Base-by-base conservation (phyloP, 2,888 invertebrate species). In the Harpagoxenus sublaevis region DNA sequence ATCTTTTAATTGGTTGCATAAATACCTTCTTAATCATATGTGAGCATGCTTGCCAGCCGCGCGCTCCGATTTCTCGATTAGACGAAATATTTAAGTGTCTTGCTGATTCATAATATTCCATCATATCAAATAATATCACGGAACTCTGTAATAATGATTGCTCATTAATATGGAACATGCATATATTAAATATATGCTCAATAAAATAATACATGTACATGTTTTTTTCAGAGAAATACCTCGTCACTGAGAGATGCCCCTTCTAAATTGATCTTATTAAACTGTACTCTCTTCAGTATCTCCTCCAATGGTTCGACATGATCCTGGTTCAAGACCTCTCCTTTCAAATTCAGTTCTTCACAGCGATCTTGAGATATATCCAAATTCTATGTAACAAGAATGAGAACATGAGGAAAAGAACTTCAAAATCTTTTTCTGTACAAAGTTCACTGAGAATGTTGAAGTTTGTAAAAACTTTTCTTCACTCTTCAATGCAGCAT, bases 91-190 rank as follows among this genome's bases (percentile, higher is more conserved):
- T 97, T 86, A 99, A 95, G 89, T 97, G 96, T 87, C 95, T 95
- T 0, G 96, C 96, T 65, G 98, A 98, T 94, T 98, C 98, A 95
- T 99, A 99, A 95, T 98, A 99, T 94, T 99, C 98, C 87, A 98
- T 96, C 98, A 98, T 98, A 94, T 99, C 98, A 94, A 98, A 98
- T 78, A 99, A 94, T 63, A 98, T 97, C 91, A 97, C 97, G 62
- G 97, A 96, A 88, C 93, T 94, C 93, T 94, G 89, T 31, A 91
- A 91, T 15, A 74, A 86, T 57, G 79, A 87, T 83, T 77, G 28
- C 28, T 55, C 8, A 23, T 55, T 45, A 60, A 48, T 35, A 42
- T 28, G 18, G 6, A 85, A 74, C 45, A 9, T 66, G 60, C 42
- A 31, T 12, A 60, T 63, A 45, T 28, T 73, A 70, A 70, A 8